phyloP scores from a whole-genome alignment of 35 echinoderm and acorn worm species.

The Lytechinus variegatus region DNA sequence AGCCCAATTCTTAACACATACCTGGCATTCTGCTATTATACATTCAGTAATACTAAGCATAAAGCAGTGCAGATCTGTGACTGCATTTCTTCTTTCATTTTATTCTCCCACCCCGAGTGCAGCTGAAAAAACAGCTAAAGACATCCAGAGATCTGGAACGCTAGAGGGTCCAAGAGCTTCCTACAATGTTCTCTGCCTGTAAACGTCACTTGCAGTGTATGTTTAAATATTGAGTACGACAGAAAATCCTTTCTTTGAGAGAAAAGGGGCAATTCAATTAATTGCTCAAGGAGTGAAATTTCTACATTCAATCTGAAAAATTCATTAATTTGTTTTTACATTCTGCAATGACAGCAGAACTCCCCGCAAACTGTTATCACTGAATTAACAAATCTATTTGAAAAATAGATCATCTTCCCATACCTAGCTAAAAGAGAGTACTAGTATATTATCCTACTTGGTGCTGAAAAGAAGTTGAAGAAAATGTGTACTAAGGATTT shows the following conservation, averaged over 20 bases:
- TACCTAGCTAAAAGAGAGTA: background rate
- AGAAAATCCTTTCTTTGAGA: background rate
- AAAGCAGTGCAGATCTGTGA: background rate
- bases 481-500: background rate
- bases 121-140: background rate
- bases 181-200: background rate
- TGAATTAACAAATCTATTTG: background rate
- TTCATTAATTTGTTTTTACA: no score
- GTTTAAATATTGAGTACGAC: background rate
- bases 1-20: conserved; percentile 2
- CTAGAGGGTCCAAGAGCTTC: background rate
- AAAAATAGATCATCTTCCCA: background rate
- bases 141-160: background rate
- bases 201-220: background rate
- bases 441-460: background rate
- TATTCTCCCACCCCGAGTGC: background rate
- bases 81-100: background rate
- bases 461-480: background rate
- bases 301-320: background rate
- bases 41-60: background rate
- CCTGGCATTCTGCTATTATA: background rate
- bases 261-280: background rate
- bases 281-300: background rate
- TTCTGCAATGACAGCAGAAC: background rate
- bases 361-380: background rate